Percentiles rank a stretch among this genome's conserved stretches.
These are phyloP conservation scores for Umimayanthus chanpuru DNA, from an alignment of 92 coral and sea anemone species.

Conservation along the genomic window DNA sequence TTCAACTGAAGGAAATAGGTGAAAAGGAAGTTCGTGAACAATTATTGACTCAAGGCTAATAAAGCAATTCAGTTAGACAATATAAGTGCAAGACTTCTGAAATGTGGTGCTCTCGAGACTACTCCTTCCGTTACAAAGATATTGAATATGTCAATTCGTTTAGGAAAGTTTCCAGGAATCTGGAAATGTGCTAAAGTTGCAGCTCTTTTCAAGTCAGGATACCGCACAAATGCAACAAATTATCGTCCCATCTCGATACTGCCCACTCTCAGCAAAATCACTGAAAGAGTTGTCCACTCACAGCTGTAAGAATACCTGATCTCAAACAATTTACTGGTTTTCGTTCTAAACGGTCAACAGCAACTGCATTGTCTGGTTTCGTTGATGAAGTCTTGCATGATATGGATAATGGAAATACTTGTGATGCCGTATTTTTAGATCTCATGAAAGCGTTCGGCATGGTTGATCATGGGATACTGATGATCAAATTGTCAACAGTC, in stretches of 20 bases:
- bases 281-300: too few species aligned
- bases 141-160: constrained; percentile 40
- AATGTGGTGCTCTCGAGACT: constrained; percentile 39
- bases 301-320: too few species aligned
- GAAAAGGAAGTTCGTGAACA: constrained; percentile 31
- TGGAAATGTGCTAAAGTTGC: constrained; percentile 27
- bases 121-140: constrained; percentile 42
- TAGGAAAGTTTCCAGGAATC: constrained; percentile 9
- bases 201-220: constrained; percentile 22
- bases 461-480: constrained; percentile 32
- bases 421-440: constrained; percentile 50
- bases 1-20: constrained; percentile 8
- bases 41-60: constrained; percentile 26
- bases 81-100: constrained; percentile 47
- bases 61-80: constrained; percentile 47
- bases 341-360: too few species aligned
- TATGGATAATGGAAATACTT: too few species aligned
- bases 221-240: too few species aligned
- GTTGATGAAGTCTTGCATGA: too few species aligned
- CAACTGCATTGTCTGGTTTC: too few species aligned
- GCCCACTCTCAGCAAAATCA: too few species aligned
- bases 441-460: constrained; percentile 51
- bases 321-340: too few species aligned
- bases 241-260: too few species aligned
- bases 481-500: constrained; percentile 19